Percentiles rank a stretch among this genome's conserved stretches.
Evolutionary conservation across 2,888 invertebrate genomes (phyloP).

Genomic region (Aquatica leii): DNA sequence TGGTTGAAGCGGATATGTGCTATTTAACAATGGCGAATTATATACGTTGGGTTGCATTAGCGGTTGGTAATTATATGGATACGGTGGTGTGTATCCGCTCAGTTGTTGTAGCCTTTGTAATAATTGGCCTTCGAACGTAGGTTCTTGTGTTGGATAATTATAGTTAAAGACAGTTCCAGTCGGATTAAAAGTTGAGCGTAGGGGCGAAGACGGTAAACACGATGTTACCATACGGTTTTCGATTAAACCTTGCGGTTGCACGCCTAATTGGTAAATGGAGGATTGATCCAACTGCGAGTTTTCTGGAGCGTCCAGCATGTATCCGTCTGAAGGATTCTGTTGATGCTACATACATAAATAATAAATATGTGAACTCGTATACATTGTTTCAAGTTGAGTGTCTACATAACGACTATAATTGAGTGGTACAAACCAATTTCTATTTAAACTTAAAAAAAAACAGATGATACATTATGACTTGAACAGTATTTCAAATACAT

Average conservation of each 20-base stretch:
- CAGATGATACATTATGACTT: no score
- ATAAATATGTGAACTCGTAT: background rate
- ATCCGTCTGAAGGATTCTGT: conserved; percentile 39
- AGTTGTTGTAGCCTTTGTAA: conserved; percentile 64
- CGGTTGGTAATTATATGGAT: conserved; percentile 45
- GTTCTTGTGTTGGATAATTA: conserved; percentile 48
- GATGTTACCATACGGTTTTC: conserved; percentile 57
- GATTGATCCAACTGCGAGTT: conserved; percentile 49
- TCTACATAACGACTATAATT: no score
- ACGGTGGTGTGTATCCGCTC: conserved; percentile 58
- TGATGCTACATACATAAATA: conserved; percentile 30
- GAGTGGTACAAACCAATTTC: no score
- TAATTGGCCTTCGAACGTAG: conserved; percentile 60
- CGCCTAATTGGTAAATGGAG: conserved; percentile 51
- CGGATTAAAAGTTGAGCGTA: conserved; percentile 53
- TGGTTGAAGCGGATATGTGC: conserved; percentile 53
- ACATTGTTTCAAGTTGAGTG: no score
- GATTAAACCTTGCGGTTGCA: conserved; percentile 53
- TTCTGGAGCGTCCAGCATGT: conserved; percentile 47
- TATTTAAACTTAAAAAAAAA: no score
- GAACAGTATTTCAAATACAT: no score
- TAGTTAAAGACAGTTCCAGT: conserved; percentile 53
- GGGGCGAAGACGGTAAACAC: conserved; percentile 55
- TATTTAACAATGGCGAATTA: conserved; percentile 48
- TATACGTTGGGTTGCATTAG: conserved; percentile 47